These are phyloP conservation scores for Ellobius talpinus DNA, from an alignment of 2,113 vertebrate species.

Conservation along the genomic window DNA sequence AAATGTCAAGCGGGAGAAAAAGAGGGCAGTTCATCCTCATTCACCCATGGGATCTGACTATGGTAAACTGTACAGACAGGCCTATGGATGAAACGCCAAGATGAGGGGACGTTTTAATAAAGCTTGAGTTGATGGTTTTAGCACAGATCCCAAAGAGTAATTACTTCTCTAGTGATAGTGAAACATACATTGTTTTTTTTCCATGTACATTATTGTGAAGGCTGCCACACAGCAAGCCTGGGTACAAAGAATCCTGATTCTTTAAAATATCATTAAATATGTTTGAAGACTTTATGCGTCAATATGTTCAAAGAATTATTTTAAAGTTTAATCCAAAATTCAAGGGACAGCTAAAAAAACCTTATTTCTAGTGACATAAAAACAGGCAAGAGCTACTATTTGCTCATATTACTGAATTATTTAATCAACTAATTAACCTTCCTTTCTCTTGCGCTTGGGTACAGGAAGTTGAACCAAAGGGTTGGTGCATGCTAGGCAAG, in stretches of 20 bases:
- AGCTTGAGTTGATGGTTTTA: not conserved
- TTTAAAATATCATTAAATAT: constrained; percentile 9
- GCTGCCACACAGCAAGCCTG: not conserved
- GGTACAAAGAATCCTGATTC: not conserved
- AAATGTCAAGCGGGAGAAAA: not conserved
- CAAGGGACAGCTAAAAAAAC: not conserved
- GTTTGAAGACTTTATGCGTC: not conserved
- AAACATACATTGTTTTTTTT: not conserved
- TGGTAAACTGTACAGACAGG: not conserved
- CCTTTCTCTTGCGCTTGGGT: not conserved
- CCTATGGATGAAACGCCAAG: not conserved
- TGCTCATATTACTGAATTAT: not conserved
- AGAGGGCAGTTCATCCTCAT: not conserved
- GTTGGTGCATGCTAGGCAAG: not conserved
- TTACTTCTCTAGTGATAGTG: not conserved
- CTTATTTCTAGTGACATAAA: constrained; percentile 1
- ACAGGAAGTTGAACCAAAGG: not conserved
- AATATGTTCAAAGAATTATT: not conserved
- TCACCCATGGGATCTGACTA: not conserved
- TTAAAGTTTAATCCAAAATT: constrained; percentile 4
- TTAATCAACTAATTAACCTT: not conserved
- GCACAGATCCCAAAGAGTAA: not conserved
- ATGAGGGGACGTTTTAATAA: not conserved
- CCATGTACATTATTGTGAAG: not conserved
- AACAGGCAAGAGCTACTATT: not conserved